A percentile compares a stretch with the other conserved stretches of the same genome.
Conservation (phyloP, 92 coral and sea anemone species). For the Epizoanthus fatuus region DNA sequence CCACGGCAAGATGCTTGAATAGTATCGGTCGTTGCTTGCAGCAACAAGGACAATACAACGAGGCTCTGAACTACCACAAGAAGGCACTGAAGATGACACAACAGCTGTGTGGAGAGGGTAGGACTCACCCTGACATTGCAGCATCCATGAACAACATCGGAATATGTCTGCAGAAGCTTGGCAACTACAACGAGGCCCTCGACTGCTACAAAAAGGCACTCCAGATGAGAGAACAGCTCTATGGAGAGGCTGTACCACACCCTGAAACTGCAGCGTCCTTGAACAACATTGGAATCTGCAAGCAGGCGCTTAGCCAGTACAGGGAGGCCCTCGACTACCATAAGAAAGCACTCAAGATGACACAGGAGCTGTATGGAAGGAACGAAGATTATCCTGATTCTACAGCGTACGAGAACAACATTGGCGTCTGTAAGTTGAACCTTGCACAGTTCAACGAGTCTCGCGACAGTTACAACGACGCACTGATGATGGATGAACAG, state of each 20-base stretch:
- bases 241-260: background rate
- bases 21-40: background rate
- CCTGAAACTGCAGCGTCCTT: slow-evolving; percentile 5
- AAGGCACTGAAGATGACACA: background rate
- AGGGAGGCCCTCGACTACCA: background rate
- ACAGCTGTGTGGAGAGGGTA: background rate
- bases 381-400: background rate
- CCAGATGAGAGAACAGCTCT: no score
- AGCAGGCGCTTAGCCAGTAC: background rate
- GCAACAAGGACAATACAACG: background rate
- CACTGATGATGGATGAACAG: background rate
- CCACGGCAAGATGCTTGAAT: background rate
- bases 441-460: no score
- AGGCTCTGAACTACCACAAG: background rate
- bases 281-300: background rate
- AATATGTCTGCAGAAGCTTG: background rate
- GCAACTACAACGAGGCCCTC: background rate
- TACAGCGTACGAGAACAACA: background rate
- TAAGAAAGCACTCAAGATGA: background rate
- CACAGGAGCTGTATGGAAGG: background rate
- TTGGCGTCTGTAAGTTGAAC: background rate
- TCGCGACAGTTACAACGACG: background rate
- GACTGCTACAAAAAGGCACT: background rate
- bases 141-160: slow-evolving; percentile 17
- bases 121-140: slow-evolving; percentile 6